Evolutionary conservation across 2,888 invertebrate species (phyloP), one percentile per base, ranked within the genome.

Genomic region (Brachyptera putata): DNA sequence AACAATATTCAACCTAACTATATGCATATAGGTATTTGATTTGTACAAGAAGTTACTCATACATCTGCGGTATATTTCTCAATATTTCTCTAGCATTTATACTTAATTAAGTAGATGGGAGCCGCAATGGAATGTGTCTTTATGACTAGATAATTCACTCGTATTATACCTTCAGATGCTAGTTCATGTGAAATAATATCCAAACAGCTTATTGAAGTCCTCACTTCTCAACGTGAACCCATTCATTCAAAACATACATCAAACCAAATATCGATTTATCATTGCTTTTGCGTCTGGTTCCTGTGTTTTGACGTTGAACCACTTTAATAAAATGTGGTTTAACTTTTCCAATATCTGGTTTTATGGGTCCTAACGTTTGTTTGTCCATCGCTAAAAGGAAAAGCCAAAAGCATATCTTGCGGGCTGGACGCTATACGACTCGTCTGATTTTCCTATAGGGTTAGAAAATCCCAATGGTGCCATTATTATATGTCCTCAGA

Each of bases 241-340:
- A 11, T 11, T 30, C 11, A 30, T 7, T 30, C 30, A 30, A 30
- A 5, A 11, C 30, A 7, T 11, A 30, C 30, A 30, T 30, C 30
- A 3, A n/a, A 3, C 41, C 21, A 7, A 7, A 41, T n/a, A 46
- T 46, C 46, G 46, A 21, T 21, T 1, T 16, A 53, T 34, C 34
- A 53, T 34, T 34, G 36, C 34, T 18, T 18, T 36, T 36, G 36
- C 18, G 18, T 13, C 21, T 21, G 3, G 21, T 16, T 43, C 43
- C 11, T 36, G 11, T 30, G 18, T 18, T 53, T 34, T 36, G 53
- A 53, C 53, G 34, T 53, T 36, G 53, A 37, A 53, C 53, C 53
- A 53, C 53, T 53, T 53, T 53, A 53, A 53, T 53, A 53, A 53
- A 46, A 53, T 53, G 53, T 53, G 53, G 53, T 53, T 34, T 53